These are phyloP conservation scores for Brachionus sp. DNA, from an alignment of 1,140 invertebrate genomes.

Conservation along the genomic window DNA sequence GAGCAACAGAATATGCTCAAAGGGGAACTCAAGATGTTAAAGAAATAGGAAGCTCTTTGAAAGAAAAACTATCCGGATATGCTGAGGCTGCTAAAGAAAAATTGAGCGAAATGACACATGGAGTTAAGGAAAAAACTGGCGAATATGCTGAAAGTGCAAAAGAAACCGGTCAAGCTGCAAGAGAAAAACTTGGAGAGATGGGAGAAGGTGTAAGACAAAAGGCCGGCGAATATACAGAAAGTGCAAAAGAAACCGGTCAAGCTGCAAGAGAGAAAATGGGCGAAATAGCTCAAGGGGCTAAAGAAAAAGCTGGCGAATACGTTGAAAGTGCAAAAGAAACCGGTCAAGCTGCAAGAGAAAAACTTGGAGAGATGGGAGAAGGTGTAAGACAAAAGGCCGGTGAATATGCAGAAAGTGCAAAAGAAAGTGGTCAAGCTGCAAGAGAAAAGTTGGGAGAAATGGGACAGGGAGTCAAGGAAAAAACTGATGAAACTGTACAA, in stretches of 20 bases:
- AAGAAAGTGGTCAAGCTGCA: not conserved
- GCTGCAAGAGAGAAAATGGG: not conserved
- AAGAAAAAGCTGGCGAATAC: constrained; percentile 32
- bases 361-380: not conserved
- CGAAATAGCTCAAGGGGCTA: not conserved
- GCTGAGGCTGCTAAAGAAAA: constrained; percentile 26
- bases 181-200: not conserved
- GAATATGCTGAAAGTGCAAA: constrained; percentile 1
- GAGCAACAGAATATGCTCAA: not conserved
- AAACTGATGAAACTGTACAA: not conserved
- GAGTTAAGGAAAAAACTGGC: not conserved
- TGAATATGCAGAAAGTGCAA: not conserved
- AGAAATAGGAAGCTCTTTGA: not conserved
- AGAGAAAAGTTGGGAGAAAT: not conserved
- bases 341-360: not conserved
- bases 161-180: not conserved
- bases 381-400: not conserved
- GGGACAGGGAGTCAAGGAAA: not conserved
- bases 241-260: not conserved
- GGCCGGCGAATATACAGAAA: not conserved
- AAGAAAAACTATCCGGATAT: not conserved
- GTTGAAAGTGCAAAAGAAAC: not conserved
- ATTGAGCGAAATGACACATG: not conserved
- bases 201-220: not conserved
- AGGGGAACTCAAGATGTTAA: not conserved